These are phyloP conservation scores for Penaeus indicus DNA, from an alignment of 1,140 invertebrate species.

Conservation along the genomic window DNA sequence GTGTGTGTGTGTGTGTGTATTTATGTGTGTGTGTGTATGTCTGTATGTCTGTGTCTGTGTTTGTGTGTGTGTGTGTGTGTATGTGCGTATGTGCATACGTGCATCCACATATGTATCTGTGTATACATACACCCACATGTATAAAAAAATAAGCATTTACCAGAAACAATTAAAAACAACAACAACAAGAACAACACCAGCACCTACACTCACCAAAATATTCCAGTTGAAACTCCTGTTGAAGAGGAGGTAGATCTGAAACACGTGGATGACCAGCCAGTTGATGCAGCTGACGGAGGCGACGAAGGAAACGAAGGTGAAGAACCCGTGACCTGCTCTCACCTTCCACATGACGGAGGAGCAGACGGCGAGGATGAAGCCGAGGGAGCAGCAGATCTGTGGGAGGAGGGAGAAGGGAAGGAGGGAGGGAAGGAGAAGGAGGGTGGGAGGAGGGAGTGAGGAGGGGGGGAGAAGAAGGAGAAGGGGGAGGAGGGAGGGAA, in stretches of 20 bases:
- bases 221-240: slow-evolving; percentile 39
- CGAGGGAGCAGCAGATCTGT: slow-evolving; percentile 13
- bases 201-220: slow-evolving; percentile 5
- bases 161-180: no score
- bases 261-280: slow-evolving; percentile 26
- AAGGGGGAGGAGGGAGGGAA: neutral
- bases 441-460: neutral
- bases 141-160: no score
- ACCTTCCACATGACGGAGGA: slow-evolving; percentile 26
- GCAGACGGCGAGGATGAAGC: slow-evolving; percentile 13
- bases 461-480: neutral
- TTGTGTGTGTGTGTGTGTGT: no score
- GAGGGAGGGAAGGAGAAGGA: neutral
- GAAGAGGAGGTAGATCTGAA: slow-evolving; percentile 15
- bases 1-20: no score
- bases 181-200: neutral
- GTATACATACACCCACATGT: no score
- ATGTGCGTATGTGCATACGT: no score
- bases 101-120: no score
- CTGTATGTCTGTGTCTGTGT: no score
- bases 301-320: slow-evolving; percentile 36
- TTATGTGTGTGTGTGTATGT: no score
- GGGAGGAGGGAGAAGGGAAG: neutral
- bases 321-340: slow-evolving; percentile 29
- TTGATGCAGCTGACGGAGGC: slow-evolving; percentile 33